Evolutionary conservation across 1,140 invertebrate species (phyloP), one percentile per base, ranked within the genome.

Genomic region (Sitodiplosis mosellana): DNA sequence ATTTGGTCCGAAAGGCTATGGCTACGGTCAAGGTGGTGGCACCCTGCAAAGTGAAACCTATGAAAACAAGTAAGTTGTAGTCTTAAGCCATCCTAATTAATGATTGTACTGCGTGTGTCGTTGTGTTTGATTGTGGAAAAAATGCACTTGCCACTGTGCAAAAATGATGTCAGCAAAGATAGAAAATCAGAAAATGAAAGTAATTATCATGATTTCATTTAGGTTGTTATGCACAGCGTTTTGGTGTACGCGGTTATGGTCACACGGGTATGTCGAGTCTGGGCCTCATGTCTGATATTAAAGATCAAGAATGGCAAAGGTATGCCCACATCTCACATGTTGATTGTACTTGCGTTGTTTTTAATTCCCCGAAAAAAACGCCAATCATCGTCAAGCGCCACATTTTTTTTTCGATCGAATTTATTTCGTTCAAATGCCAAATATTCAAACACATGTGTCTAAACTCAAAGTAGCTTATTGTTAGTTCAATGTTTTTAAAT

Each of bases 1-100:
- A 71, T 93, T 89, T 70, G 88, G 87, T 55, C 88, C 87, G 50
- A 90, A 89, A 70, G 88, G 88, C 65, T 92, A 92, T 67, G 88
- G 88, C 55, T 91, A 87, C 67, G 88, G 87, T 54, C 83, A 87
- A 73, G 87, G 87, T 60, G 87, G 83, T 60, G 88, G 87, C 60
- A 85, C 86, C 54, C 72, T 90, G 55, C 86, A 89, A 70, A 86
- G 81, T 67, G 85, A 88, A 5, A 43, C 41, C 41, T 18, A 43
- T 18, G 17, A 43, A 21, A 18, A 43, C 8, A 18, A 19, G 41
- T 43, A 21, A 43, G 41, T 43, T 12, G 36, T 3, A 5, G 5
- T 38, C 3, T 38, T 38, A 34, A 34, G 7, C 14, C 14, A 7
- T 38, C 12, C 14, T 5, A 7, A 17, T 38, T 14, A 38, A 17